Evolutionary conservation across 2,797 vertebrate genomes (phyloP), one percentile per base, ranked within the genome.

Genomic region (Esox masquinongy): DNA sequence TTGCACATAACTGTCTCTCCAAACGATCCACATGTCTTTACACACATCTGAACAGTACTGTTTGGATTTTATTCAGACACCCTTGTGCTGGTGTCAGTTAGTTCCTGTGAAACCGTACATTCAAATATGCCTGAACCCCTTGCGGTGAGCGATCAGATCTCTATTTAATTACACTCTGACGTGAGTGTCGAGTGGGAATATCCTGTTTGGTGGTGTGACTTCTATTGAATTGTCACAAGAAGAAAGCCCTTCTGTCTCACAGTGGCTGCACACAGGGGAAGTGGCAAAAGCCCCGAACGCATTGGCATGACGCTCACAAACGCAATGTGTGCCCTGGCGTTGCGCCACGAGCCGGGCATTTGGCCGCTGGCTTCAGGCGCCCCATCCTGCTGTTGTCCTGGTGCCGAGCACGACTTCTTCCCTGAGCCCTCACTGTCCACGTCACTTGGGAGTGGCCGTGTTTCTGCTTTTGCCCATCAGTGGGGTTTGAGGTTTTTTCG

Each of bases 171-270:
- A 39, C 7, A 39, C 36, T 39, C 3, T 53, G 50, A 19, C 81
- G 67, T 76, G 73, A 51, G 76, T 74, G 69, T 82, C 63, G 19
- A 75, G 71, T 85, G 75, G 74, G 72, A 67, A 74, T 84, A 82
- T 87, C 67, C 77, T 77, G 39, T 22, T 1, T 0, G 19, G 22
- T 61, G 4, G 59, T 22, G 64, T 81, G 77, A 73, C 22, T 0
- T 47, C 43, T 47, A 8, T 47, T 47, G 9, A 47, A 47, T 47
- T 47, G 29, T 64, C 51, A 19, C 36, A 68, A 68, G 77, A 87
- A 91, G 88, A 93, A 91, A 91, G 85, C 69, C n/a, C 17, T 50
- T 77, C 80, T 93, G 87, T 93, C 68, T 83, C 12, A 1, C 67
- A 56, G 39, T 66, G 72, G 69, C 74, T 80, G 75, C 73, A 70